Conservation (phyloP, 92 coral and sea anemone species). For the Parazoanthus swiftii region DNA sequence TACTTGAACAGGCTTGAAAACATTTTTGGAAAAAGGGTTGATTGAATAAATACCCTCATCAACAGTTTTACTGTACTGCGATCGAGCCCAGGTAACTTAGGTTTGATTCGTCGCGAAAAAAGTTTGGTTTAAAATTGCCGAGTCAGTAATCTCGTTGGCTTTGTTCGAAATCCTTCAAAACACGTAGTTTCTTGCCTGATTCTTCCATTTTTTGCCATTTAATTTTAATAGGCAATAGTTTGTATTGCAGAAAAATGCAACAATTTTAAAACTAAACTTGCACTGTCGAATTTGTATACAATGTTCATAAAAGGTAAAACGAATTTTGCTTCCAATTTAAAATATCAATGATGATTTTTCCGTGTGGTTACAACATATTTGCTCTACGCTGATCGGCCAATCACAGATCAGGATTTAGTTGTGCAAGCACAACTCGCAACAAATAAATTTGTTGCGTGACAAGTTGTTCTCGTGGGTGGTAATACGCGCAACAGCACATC, state of each 20-base stretch:
- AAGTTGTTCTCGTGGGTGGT: background rate
- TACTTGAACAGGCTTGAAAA: conserved; percentile 9
- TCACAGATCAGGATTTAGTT: conserved; percentile 5
- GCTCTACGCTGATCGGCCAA: background rate
- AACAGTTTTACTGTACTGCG: background rate
- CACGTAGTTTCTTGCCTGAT: too few species aligned
- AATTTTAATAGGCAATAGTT: conserved; percentile 11
- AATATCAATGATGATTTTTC: too few species aligned
- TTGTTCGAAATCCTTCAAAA: too few species aligned
- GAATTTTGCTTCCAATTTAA: too few species aligned
- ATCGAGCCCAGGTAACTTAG: too few species aligned
- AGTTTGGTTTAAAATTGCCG: too few species aligned
- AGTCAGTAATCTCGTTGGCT: too few species aligned
- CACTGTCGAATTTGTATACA: conserved; percentile 1
- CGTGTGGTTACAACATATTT: too few species aligned
- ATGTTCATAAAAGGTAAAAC: background rate
- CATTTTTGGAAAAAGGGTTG: background rate
- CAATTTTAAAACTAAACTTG: conserved; percentile 15
- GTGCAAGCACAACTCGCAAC: background rate
- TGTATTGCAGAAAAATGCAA: conserved; percentile 6
- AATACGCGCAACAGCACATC: background rate
- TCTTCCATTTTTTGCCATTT: background rate
- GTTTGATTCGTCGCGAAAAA: too few species aligned
- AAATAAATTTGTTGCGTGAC: background rate
- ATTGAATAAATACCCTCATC: conserved; percentile 6